Conservation (phyloP, 2,888 invertebrate genomes). For the Molanna angustata region DNA sequence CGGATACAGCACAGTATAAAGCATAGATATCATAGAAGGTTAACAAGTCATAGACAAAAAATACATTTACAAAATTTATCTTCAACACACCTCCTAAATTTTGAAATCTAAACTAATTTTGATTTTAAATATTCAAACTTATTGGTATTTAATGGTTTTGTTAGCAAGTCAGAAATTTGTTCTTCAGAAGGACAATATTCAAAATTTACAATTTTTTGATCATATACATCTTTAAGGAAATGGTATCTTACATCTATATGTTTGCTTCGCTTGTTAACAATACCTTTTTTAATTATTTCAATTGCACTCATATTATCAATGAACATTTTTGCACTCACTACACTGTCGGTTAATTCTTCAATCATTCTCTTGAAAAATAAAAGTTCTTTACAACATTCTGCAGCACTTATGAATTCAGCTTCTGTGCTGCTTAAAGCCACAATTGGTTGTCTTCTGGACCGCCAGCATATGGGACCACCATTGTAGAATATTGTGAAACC, state of each 20-base stretch:
- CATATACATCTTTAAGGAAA: neutral
- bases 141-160: neutral
- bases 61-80: no score
- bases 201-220: neutral
- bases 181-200: neutral
- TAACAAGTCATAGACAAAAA: no score
- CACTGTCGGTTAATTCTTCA: neutral
- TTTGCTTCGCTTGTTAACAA: neutral
- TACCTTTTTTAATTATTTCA: slow-evolving; percentile 1
- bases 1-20: no score
- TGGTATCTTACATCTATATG: slow-evolving; percentile 5
- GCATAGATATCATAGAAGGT: no score
- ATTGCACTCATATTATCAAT: slow-evolving; percentile 1
- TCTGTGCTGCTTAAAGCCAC: no score
- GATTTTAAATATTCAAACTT: no score
- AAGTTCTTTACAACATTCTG: slow-evolving; percentile 3
- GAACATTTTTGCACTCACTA: neutral
- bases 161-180: neutral
- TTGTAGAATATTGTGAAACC: neutral
- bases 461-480: neutral
- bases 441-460: slow-evolving; percentile 2
- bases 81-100: no score
- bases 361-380: neutral
- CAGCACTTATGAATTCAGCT: slow-evolving; percentile 1
- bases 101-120: no score